Evolutionary conservation across 2,888 invertebrate genomes (phyloP).

Genomic region (Hemistola chrysoprasaria): DNA sequence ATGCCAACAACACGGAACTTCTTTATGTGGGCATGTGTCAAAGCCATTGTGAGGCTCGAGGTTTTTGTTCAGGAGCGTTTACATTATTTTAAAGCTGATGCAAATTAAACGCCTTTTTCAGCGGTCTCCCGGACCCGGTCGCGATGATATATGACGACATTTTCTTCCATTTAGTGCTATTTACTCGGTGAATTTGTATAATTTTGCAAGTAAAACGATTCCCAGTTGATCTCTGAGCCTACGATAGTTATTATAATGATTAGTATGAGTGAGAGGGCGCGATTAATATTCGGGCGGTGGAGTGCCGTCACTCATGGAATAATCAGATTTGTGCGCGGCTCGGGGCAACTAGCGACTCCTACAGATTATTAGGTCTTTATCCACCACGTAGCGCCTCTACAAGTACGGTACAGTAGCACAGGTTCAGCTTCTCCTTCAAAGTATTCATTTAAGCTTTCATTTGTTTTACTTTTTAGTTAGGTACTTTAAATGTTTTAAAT

Average conservation of each 20-base stretch:
- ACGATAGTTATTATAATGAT: constrained; percentile 51
- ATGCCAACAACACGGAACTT: constrained; percentile 14
- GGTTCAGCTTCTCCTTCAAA: too few relatives aligned
- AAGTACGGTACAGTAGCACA: background rate
- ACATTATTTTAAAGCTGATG: constrained; percentile 35
- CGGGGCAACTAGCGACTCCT: constrained; percentile 42
- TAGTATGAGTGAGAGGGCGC: constrained; percentile 47
- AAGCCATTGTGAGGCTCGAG: constrained; percentile 21
- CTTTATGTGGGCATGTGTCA: constrained; percentile 29
- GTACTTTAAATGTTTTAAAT: too few relatives aligned
- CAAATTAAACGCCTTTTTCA: constrained; percentile 32
- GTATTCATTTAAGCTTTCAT: too few relatives aligned
- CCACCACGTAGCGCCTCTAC: constrained; percentile 20
- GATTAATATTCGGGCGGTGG: constrained; percentile 60
- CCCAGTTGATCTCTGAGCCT: constrained; percentile 43
- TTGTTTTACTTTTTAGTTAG: too few relatives aligned
- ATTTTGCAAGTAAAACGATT: constrained; percentile 52
- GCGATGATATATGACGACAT: constrained; percentile 55
- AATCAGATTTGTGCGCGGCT: constrained; percentile 59
- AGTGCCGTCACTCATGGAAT: constrained; percentile 52
- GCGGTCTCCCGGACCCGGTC: constrained; percentile 40
- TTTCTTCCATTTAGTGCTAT: constrained; percentile 48
- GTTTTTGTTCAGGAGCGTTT: constrained; percentile 31
- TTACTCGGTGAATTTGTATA: constrained; percentile 47
- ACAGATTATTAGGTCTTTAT: constrained; percentile 44